Base-by-base conservation (phyloP, 2,797 vertebrate genomes). In the Fundulus diaphanus region DNA sequence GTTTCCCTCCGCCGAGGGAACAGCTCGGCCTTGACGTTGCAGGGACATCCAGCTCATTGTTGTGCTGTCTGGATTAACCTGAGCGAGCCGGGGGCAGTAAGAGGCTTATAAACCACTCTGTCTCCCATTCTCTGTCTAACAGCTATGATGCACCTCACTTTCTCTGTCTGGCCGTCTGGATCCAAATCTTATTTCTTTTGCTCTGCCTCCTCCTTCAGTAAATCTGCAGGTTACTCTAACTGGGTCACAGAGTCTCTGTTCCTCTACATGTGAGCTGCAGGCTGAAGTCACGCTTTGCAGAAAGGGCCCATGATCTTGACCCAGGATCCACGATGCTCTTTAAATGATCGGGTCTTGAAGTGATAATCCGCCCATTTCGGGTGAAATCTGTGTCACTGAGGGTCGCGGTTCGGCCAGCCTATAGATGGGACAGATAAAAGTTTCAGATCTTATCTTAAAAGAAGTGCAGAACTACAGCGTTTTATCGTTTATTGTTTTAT, bases 31-130 rank as follows among this genome's bases (percentile, higher is more conserved):
- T 68, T 18, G 77, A 61, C 15, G 8, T 5, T 40, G 70, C 16
- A 1, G 61, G 82, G 74, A 83, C 72, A 35, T 74, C 66, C 77
- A 48, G 68, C 74, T 20, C 73, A 24, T 37, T 40, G 56, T 73
- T 56, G 6, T 80, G 68, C 65, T 63, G 0, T 24, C 71, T 73
- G 82, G 90, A 90, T 92, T 88, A 90, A 91, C 88, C 85, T 89
- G 88, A 16, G 77, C 76, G 74, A 74, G 46, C 74, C 29, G 81
- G 75, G 66, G 86, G 81, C 76, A 22, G 16, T 88, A 89, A 91
- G 89, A 93, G 86, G 92, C 85, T 94, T 92, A 91, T 75, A 20
- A 70, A 75, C 73, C 71, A 35, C 70, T 46, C 48, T 56, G 67
- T 35, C 67, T 79, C 70, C 31, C 76, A 16, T n/a, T 73, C 59